Percentiles rank a stretch among this genome's conserved stretches.
phyloP scores from a whole-genome alignment of 2,888 invertebrate species.

The Sphaerophoria taeniata region DNA sequence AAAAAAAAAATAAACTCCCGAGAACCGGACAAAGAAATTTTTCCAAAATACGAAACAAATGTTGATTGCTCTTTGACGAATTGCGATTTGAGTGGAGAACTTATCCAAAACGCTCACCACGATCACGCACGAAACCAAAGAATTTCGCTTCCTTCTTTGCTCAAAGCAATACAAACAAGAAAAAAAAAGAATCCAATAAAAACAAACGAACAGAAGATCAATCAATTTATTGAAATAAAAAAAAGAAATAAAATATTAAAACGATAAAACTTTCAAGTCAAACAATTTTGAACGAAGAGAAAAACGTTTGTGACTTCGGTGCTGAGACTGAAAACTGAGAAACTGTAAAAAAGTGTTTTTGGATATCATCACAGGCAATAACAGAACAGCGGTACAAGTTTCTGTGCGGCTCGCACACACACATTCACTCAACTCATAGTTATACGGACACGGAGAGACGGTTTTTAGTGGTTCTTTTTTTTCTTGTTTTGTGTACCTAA shows the following conservation, averaged over 20 bases:
- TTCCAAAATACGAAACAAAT: background rate
- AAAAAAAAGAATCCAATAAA: background rate
- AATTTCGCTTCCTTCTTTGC: too few species aligned
- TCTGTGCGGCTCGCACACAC: constrained; percentile 4
- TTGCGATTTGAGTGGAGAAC: too few species aligned
- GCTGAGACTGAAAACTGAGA: constrained; percentile 73
- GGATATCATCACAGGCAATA: constrained; percentile 63
- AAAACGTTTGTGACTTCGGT: constrained; percentile 73
- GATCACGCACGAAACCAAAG: too few species aligned
- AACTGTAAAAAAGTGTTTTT: constrained; percentile 72
- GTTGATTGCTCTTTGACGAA: background rate
- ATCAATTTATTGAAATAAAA: background rate
- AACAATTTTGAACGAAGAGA: constrained; percentile 56
- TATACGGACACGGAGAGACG: constrained; percentile 42
- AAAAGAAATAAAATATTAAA: constrained; percentile 30
- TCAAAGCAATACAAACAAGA: background rate
- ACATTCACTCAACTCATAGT: constrained; percentile 3
- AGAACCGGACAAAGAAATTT: background rate
- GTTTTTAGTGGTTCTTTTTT: constrained; percentile 41
- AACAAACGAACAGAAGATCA: constrained; percentile 62
- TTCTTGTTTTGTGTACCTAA: constrained; percentile 24
- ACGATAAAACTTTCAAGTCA: constrained; percentile 40
- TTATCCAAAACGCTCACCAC: too few species aligned
- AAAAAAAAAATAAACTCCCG: background rate
- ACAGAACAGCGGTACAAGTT: constrained; percentile 36